These are phyloP conservation scores for Chelon labrosus DNA, from an alignment of 2,797 vertebrate genomes.

Conservation along the genomic window DNA sequence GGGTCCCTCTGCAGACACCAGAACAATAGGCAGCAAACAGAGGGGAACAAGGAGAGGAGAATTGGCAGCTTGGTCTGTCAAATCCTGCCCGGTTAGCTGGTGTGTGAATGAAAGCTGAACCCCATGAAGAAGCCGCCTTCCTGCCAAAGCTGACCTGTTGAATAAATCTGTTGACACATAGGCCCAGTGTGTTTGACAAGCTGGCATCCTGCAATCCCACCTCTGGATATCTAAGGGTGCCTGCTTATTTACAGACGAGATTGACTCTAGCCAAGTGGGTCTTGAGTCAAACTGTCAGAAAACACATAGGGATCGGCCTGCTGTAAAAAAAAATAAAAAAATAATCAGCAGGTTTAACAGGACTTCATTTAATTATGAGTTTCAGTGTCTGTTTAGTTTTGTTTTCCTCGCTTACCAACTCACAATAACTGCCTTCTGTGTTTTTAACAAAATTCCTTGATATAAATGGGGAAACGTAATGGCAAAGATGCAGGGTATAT, in stretches of 20 bases:
- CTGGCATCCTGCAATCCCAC: constrained; percentile 39
- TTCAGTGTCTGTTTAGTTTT: background rate
- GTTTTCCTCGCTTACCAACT: background rate
- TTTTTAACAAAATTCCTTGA: background rate
- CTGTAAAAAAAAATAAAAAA: background rate
- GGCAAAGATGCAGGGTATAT: background rate
- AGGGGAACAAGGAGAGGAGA: constrained; percentile 49
- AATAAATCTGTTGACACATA: constrained; percentile 67
- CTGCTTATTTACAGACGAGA: constrained; percentile 34
- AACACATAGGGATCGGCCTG: constrained; percentile 4
- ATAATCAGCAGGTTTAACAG: constrained; percentile 4
- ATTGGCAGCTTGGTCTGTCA: constrained; percentile 37
- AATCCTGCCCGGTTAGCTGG: constrained; percentile 44
- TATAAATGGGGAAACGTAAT: background rate
- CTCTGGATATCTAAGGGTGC: constrained; percentile 36
- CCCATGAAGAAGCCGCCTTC: constrained; percentile 34
- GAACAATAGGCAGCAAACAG: constrained; percentile 54
- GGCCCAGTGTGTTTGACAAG: constrained; percentile 54
- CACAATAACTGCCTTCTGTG: background rate
- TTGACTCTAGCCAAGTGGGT: constrained; percentile 13
- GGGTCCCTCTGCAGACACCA: constrained; percentile 53
- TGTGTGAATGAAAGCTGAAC: constrained; percentile 46
- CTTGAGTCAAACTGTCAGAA: constrained; percentile 13
- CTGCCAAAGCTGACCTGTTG: constrained; percentile 56
- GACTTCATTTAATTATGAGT: constrained; percentile 1